Base-by-base conservation (phyloP, 2,113 vertebrate species). In the Daboia siamensis region DNA sequence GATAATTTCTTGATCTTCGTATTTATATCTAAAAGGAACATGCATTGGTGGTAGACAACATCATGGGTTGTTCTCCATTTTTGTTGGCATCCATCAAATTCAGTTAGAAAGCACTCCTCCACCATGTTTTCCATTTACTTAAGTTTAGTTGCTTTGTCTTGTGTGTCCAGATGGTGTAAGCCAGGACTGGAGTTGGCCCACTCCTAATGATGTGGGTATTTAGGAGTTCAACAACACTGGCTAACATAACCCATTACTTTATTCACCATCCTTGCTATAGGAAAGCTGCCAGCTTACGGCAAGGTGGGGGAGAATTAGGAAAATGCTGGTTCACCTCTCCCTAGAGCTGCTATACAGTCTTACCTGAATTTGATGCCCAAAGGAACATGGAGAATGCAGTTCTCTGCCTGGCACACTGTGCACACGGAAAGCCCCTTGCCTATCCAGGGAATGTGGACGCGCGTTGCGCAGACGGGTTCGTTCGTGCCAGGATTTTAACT, bases 401-500 rank as follows among this genome's bases (percentile, higher is more conserved):
- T 97, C 96, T 90, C 96, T 96, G 1, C 96, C 96, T 0, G 96
- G 94, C 64, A 95, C 91, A 90, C 97, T 97, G 15, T 93, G 96
- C n/a, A 97, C 39, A 1, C 96, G 96, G 89, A 98, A 96, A 1
- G 98, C 97, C 9, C 98, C 94, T 56, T 97, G 98, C 89, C 98
- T 96, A 86, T 98, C 97, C 56, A 97, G 94, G 0, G 97, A 97
- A 89, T 94, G 95, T 0, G 97, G 96, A 5, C 96, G 94, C 0
- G 95, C 56, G 90, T 96, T 97, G 2, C 97, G 97, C 46, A 97
- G 90, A 55, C 97, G 98, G 8, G 98, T 98, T 21, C 98, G 97
- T 93, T 98, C 98, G 12, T 98, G 98, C 98, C 98, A 99, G 7
- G 97, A 98, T 95, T 97, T 98, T 54, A 99, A 97, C 95, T 99